A percentile compares a stretch with the other conserved stretches of the same genome.
phyloP scores from a whole-genome alignment of 2,113 vertebrate species.

The Chaenocephalus aceratus region DNA sequence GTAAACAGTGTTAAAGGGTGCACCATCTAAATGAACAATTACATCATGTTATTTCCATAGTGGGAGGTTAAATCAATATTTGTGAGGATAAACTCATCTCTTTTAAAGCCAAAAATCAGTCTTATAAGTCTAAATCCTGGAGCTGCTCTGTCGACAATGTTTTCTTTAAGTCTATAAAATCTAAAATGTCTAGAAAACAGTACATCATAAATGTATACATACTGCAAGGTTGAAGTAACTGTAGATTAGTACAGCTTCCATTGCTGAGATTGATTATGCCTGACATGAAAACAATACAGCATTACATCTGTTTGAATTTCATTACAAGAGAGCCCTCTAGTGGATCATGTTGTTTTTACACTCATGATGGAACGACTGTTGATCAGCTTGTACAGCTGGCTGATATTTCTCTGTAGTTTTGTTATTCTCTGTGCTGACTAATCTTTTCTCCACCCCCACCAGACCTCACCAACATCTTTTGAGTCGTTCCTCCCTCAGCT shows the following conservation, averaged over 20 bases:
- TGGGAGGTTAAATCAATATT: too few relatives aligned
- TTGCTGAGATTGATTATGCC: background rate
- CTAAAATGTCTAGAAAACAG: too few relatives aligned
- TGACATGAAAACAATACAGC: background rate
- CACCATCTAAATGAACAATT: too few relatives aligned
- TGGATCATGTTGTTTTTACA: conserved; percentile 27
- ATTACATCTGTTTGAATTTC: background rate
- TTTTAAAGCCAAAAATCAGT: too few relatives aligned
- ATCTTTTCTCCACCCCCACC: conserved; percentile 27
- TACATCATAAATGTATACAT: background rate
- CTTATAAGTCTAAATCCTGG: too few relatives aligned
- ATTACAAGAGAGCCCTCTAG: conserved; percentile 25
- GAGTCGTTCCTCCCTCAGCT: conserved; percentile 99
- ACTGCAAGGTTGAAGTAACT: too few relatives aligned
- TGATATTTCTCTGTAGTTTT: background rate
- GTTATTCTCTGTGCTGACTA: conserved; percentile 29
- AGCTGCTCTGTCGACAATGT: too few relatives aligned
- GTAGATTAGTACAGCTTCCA: background rate
- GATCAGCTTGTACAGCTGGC: background rate
- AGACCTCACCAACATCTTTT: conserved; percentile 99
- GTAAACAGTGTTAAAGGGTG: background rate
- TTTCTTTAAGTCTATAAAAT: too few relatives aligned
- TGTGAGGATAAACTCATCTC: too few relatives aligned
- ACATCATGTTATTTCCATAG: too few relatives aligned
- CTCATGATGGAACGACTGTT: background rate